Evolutionary conservation across 1,140 invertebrate species (phyloP).

Genomic region (Colletes latitarsis): DNA sequence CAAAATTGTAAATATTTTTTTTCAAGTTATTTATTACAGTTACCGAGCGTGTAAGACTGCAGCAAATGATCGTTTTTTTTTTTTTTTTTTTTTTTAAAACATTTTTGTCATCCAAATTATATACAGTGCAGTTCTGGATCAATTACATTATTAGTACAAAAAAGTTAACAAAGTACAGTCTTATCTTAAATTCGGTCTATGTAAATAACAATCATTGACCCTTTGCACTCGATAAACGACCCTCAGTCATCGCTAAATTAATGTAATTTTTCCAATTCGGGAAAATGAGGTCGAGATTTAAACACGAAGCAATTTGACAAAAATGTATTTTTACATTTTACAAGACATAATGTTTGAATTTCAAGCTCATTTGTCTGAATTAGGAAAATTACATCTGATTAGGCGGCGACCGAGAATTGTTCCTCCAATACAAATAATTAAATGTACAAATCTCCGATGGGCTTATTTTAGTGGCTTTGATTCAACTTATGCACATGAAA

Average conservation of each 20-base stretch:
- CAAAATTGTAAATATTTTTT: background rate
- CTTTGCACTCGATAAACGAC: too few species aligned
- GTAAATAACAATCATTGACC: constrained; percentile 43
- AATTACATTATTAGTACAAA: constrained; percentile 30
- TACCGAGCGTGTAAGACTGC: constrained; percentile 5
- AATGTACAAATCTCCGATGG: constrained; percentile 52
- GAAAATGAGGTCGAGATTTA: too few species aligned
- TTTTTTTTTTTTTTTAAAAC: too few species aligned
- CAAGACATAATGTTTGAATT: too few species aligned
- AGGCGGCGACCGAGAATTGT: too few species aligned
- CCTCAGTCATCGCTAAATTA: too few species aligned
- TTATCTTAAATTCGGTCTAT: constrained; percentile 54
- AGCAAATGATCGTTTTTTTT: constrained; percentile 1
- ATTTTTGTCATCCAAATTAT: background rate
- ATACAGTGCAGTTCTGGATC: constrained; percentile 18
- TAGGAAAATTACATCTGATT: too few species aligned
- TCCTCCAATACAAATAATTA: background rate
- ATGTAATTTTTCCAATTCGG: too few species aligned
- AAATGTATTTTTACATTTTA: too few species aligned
- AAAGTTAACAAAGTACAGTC: constrained; percentile 42
- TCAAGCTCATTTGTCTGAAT: too few species aligned
- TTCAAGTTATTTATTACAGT: background rate
- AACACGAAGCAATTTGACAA: too few species aligned
- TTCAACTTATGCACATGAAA: constrained; percentile 53
- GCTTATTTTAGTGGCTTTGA: constrained; percentile 67